Evolutionary conservation across 2,113 vertebrate species (phyloP).

Genomic region (Felis chaus): DNA sequence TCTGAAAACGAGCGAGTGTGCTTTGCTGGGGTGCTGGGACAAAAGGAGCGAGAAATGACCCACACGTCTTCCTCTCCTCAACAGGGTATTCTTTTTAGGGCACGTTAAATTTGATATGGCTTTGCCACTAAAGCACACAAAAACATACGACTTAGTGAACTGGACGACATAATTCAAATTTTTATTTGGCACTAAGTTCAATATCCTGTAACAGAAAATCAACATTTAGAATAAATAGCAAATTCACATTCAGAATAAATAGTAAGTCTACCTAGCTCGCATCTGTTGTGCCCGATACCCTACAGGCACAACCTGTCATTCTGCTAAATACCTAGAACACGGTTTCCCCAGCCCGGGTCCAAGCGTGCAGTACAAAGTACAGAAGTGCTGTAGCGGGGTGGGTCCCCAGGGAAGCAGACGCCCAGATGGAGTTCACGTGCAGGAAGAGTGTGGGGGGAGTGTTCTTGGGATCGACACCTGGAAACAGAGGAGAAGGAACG

Average conservation of each 20-base stretch:
- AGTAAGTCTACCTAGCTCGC: not conserved
- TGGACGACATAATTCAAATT: slow-evolving; percentile 2
- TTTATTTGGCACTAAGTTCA: slow-evolving; percentile 70
- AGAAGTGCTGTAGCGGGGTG: not conserved
- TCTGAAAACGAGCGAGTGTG: not conserved
- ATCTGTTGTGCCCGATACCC: not conserved
- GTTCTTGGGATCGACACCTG: not conserved
- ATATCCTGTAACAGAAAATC: slow-evolving; percentile 29
- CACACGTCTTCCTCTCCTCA: not conserved
- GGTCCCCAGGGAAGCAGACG: accelerated
- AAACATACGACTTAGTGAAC: not conserved
- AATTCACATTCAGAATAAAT: slow-evolving; percentile 68
- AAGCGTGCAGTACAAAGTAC: not conserved
- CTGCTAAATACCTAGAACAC: not conserved
- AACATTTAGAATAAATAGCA: slow-evolving; percentile 69
- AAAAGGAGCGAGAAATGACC: not conserved
- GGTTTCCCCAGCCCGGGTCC: not conserved
- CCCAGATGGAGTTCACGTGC: not conserved
- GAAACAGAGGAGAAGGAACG: not conserved
- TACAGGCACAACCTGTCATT: not conserved
- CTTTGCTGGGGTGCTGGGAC: not conserved
- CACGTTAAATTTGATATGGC: accelerated
- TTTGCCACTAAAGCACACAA: not conserved
- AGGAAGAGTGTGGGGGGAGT: not conserved
- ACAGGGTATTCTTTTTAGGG: not conserved